phyloP scores from a whole-genome alignment of 2,797 vertebrate genomes.

The Yasuhikotakia modesta region DNA sequence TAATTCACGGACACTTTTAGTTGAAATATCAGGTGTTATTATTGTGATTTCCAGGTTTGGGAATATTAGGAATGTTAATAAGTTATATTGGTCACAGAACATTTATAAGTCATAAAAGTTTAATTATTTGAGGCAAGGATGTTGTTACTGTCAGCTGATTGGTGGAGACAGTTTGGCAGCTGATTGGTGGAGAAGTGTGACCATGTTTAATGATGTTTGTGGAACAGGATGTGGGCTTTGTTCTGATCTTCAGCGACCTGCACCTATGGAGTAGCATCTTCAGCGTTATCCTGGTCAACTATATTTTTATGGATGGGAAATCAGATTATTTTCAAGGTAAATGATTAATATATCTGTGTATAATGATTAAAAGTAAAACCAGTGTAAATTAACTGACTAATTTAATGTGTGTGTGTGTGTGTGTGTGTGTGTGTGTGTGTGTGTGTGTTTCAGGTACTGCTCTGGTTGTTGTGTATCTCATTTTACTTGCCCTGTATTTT shows the following conservation, averaged over 20 bases:
- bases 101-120: too few relatives aligned
- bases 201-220: conserved; percentile 26
- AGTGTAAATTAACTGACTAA: too few relatives aligned
- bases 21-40: too few relatives aligned
- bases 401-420: conserved; percentile 1
- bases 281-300: conserved; percentile 85
- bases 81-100: too few relatives aligned
- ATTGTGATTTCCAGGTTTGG: too few relatives aligned
- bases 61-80: too few relatives aligned
- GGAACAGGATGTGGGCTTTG: conserved; percentile 80
- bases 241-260: conserved; percentile 81
- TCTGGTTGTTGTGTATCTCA: conserved; percentile 83
- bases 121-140: too few relatives aligned
- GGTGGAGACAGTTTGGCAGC: too few relatives aligned
- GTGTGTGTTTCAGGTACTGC: conserved; percentile 79
- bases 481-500: conserved; percentile 82
- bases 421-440: too few relatives aligned
- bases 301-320: conserved; percentile 90
- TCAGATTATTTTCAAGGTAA: conserved; percentile 91
- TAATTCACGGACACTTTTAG: background rate
- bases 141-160: background rate
- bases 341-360: too few relatives aligned
- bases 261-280: conserved; percentile 87
- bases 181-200: too few relatives aligned
- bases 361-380: too few relatives aligned